Percentiles rank a stretch among this genome's conserved stretches.
Conservation (phyloP, 2,888 invertebrate species). For the Ischnura elegans region DNA sequence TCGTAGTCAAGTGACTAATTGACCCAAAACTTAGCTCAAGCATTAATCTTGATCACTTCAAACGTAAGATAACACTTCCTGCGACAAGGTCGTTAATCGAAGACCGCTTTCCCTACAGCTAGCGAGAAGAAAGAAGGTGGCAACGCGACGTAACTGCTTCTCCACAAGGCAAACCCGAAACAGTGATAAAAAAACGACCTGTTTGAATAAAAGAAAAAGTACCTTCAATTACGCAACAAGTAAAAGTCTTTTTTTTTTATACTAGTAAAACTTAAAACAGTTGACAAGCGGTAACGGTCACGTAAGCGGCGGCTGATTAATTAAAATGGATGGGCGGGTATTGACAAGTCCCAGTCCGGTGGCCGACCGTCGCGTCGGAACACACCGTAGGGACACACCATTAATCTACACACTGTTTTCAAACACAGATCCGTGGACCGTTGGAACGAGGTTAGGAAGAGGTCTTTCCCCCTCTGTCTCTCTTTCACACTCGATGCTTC, state of each 20-base stretch:
- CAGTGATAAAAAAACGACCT: background rate
- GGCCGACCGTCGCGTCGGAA: background rate
- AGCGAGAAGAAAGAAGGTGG: background rate
- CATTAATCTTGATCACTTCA: background rate
- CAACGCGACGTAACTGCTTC: background rate
- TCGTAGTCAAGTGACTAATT: background rate
- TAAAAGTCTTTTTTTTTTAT: background rate
- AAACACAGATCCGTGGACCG: background rate
- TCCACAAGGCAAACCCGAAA: background rate
- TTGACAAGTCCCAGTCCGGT: background rate
- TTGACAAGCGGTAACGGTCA: background rate
- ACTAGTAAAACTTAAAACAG: background rate
- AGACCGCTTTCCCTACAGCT: background rate
- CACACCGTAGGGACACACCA: background rate
- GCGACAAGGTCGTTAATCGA: background rate
- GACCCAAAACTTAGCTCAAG: background rate
- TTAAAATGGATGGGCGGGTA: background rate
- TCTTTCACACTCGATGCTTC: background rate
- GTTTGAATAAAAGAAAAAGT: background rate
- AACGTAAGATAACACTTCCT: background rate
- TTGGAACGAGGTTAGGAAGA: background rate
- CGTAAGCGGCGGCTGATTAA: conserved; percentile 14
- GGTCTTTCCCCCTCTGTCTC: background rate
- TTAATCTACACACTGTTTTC: conserved; percentile 11
- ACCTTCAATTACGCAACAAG: background rate